Evolutionary conservation across 2,888 invertebrate species (phyloP).

Genomic region (Nomada ruficornis): DNA sequence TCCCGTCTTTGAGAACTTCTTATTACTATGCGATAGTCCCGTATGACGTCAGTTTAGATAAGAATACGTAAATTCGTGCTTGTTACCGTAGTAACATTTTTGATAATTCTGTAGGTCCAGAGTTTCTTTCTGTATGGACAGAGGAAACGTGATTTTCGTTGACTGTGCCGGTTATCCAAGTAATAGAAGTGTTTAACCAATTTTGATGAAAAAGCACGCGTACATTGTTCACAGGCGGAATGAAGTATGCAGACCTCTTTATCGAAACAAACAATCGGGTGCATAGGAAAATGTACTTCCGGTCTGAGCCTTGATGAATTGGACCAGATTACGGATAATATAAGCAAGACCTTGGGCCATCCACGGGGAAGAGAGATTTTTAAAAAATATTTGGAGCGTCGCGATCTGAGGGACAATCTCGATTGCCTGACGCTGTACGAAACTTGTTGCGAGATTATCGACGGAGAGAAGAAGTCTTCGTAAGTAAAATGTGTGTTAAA

Average conservation of each 20-base stretch:
- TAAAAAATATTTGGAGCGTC: conserved; percentile 68
- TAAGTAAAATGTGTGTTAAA: conserved; percentile 50
- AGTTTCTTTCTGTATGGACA: no score
- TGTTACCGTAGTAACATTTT: background rate
- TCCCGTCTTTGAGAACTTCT: conserved; percentile 19
- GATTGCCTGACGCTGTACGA: conserved; percentile 76
- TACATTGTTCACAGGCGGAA: conserved; percentile 28
- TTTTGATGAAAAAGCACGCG: background rate
- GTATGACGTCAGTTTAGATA: conserved; percentile 13
- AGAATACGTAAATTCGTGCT: background rate
- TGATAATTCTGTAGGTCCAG: background rate
- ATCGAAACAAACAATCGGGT: conserved; percentile 67
- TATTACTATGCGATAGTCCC: background rate
- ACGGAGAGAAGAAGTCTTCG: conserved; percentile 59
- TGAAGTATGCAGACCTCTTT: conserved; percentile 68
- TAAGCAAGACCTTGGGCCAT: conserved; percentile 71
- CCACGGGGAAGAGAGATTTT: conserved; percentile 72
- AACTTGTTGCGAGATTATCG: conserved; percentile 64
- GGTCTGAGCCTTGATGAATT: conserved; percentile 74
- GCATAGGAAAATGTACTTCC: conserved; percentile 78
- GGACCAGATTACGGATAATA: conserved; percentile 75
- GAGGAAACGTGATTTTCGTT: background rate
- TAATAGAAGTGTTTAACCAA: background rate
- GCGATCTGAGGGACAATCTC: conserved; percentile 64
- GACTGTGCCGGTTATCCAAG: background rate